phyloP scores from a whole-genome alignment of 2,888 invertebrate genomes.

The Dryadula phaetusa region DNA sequence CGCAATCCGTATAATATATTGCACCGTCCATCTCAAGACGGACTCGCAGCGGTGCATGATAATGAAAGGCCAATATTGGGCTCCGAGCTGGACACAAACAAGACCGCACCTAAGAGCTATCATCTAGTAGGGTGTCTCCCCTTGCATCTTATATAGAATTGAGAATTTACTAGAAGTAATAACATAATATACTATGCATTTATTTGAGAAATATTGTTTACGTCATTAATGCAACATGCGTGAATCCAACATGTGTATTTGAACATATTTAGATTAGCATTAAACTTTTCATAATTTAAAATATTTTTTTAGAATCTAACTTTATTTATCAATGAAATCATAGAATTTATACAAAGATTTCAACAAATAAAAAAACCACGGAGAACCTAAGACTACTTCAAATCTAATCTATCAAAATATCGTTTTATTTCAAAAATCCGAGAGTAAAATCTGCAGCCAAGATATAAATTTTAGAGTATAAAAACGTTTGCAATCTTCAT shows the following conservation, averaged over 20 bases:
- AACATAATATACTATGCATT: neutral
- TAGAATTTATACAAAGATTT: neutral
- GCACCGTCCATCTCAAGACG: slow-evolving; percentile 49
- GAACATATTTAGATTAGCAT: neutral
- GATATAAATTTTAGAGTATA: slow-evolving; percentile 36
- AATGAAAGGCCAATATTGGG: slow-evolving; percentile 73
- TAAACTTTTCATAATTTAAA: neutral
- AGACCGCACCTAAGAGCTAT: slow-evolving; percentile 71
- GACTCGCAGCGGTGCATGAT: slow-evolving; percentile 58
- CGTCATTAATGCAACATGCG: neutral
- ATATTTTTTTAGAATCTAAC: neutral
- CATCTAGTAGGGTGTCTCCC: slow-evolving; percentile 55
- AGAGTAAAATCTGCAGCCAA: slow-evolving; percentile 18
- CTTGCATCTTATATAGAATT: slow-evolving; percentile 49
- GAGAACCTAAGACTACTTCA: neutral
- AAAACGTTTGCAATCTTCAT: slow-evolving; percentile 45
- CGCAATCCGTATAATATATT: slow-evolving; percentile 36
- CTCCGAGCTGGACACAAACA: slow-evolving; percentile 73
- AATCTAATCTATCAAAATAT: slow-evolving; percentile 23
- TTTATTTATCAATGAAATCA: neutral
- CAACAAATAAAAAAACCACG: neutral
- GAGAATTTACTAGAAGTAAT: slow-evolving; percentile 48
- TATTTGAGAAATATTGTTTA: neutral
- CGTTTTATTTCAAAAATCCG: slow-evolving; percentile 19
- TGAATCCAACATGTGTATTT: neutral